phyloP scores from a whole-genome alignment of 1,140 invertebrate species.

The Drosophila fuyamai region DNA sequence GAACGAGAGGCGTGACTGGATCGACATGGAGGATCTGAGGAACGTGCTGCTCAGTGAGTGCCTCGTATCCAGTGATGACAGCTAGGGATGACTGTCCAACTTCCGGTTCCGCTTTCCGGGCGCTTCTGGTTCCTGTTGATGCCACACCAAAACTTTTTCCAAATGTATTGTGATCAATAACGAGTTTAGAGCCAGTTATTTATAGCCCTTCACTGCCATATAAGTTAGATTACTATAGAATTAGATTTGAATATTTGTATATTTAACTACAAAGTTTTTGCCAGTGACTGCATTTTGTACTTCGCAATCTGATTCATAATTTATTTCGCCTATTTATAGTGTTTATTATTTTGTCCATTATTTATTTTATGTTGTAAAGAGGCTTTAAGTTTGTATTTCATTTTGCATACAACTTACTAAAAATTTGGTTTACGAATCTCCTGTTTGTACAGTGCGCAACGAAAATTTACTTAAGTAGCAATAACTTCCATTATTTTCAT shows the following conservation, averaged over 20 bases:
- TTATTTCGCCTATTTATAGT: constrained; percentile 28
- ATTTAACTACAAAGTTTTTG: constrained; percentile 13
- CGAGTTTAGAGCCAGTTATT: constrained; percentile 65
- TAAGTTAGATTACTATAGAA: constrained; percentile 56
- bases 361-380: constrained; percentile 62
- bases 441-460: constrained; percentile 37
- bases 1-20: constrained; percentile 90
- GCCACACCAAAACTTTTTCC: constrained; percentile 81
- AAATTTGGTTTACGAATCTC: constrained; percentile 44
- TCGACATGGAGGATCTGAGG: constrained; percentile 91
- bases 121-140: constrained; percentile 62
- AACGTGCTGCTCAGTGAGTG: constrained; percentile 95
- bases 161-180: constrained; percentile 80
- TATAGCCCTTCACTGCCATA: constrained; percentile 73
- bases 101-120: constrained; percentile 8
- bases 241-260: constrained; percentile 14
- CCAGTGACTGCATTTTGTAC: constrained; percentile 77
- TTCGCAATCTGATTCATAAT: constrained; percentile 28
- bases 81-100: constrained; percentile 27
- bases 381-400: constrained; percentile 73
- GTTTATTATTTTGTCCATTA: constrained; percentile 31
- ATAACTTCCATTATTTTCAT: constrained; percentile 50
- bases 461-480: constrained; percentile 36
- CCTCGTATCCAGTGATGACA: constrained; percentile 76
- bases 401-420: constrained; percentile 25